A percentile compares a stretch with the other conserved stretches of the same genome.
These are phyloP conservation scores for Peromyscus polionotus DNA, from an alignment of 2,113 vertebrate species.

Conservation along the genomic window DNA sequence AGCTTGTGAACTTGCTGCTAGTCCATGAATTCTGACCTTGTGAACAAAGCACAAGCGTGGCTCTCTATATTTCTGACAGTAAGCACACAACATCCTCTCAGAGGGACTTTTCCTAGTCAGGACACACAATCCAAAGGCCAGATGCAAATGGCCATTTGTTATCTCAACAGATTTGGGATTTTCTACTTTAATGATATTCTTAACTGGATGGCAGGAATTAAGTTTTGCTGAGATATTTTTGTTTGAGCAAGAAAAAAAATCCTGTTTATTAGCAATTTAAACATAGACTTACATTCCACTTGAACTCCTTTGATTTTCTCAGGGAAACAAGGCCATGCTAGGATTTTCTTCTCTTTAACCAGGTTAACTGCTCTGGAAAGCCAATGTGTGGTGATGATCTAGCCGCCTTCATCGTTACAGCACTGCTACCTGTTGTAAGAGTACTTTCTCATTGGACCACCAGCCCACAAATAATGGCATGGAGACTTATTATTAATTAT, in stretches of 20 bases:
- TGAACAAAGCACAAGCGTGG: neutral
- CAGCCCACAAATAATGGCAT: neutral
- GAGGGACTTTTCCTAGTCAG: neutral
- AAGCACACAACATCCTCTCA: neutral
- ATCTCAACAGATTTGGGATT: neutral
- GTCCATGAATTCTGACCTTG: neutral
- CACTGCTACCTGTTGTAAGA: neutral
- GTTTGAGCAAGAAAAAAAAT: neutral
- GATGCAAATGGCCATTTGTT: neutral
- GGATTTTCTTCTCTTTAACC: neutral
- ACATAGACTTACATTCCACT: neutral
- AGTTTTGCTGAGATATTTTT: neutral
- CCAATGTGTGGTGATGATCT: neutral
- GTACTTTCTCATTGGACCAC: neutral
- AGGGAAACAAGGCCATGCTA: neutral
- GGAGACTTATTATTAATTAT: neutral
- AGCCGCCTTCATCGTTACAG: neutral
- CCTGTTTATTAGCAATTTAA: conserved; percentile 4
- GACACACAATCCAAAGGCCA: neutral
- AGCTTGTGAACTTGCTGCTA: neutral
- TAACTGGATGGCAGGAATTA: neutral
- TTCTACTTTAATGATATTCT: neutral
- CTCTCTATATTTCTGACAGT: neutral
- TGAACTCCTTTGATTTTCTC: neutral
- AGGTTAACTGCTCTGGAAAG: neutral